Conservation (phyloP, 1,140 invertebrate species). For the Ladona fulva region DNA sequence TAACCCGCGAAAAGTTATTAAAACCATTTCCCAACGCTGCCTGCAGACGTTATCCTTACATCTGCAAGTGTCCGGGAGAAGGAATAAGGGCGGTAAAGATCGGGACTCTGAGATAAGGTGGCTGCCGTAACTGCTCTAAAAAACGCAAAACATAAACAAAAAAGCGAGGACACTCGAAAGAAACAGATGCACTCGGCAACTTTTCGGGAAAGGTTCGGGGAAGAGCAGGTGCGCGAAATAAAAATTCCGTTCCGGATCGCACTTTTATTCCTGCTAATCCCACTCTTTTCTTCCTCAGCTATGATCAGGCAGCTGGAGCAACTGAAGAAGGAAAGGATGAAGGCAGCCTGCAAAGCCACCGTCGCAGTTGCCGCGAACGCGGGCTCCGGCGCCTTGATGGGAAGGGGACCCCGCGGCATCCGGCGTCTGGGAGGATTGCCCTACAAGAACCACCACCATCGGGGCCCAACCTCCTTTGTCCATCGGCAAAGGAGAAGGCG, state of each 20-base stretch:
- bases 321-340: conserved; percentile 53
- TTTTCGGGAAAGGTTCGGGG: no score
- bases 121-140: no score
- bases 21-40: no score
- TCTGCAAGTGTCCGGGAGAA: no score
- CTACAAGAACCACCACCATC: background rate
- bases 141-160: no score
- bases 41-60: no score
- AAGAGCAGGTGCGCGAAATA: no score
- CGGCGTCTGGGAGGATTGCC: background rate
- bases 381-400: background rate
- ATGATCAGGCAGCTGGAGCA: conserved; percentile 68
- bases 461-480: background rate
- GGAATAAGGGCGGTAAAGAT: no score
- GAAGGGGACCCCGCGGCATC: background rate
- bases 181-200: no score
- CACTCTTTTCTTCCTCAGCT: conserved; percentile 41
- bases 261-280: background rate
- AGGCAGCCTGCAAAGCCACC: conserved; percentile 14
- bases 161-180: no score
- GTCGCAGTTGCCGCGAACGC: background rate
- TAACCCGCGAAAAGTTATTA: no score
- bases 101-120: no score
- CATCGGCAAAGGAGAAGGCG: background rate
- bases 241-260: background rate